These are phyloP conservation scores for Clarias pachynema DNA, from an alignment of 2,797 vertebrate genomes.

Conservation along the genomic window DNA sequence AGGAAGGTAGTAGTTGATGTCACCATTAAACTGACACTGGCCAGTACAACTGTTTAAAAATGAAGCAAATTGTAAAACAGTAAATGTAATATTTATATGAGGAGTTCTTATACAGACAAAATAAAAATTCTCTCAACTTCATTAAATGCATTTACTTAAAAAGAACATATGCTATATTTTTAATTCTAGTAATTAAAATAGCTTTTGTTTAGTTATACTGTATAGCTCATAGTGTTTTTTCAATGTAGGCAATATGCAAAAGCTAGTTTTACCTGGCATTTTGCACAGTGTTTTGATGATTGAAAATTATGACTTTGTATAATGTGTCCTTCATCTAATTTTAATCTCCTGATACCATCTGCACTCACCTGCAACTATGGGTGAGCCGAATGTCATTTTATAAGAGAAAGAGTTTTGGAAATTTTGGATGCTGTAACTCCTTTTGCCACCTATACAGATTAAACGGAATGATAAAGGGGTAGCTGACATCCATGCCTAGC, in stretches of 20 bases:
- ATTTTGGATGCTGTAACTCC: constrained; percentile 43
- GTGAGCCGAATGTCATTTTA: constrained; percentile 38
- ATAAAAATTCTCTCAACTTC: background rate
- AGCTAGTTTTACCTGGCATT: constrained; percentile 17
- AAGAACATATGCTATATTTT: background rate
- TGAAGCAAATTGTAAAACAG: background rate
- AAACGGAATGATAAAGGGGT: constrained; percentile 58
- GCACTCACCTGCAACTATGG: constrained; percentile 35
- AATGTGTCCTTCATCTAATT: constrained; percentile 25
- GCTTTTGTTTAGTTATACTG: background rate
- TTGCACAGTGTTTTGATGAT: constrained; percentile 7
- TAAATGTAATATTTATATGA: background rate
- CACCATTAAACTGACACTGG: background rate
- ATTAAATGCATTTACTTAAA: background rate
- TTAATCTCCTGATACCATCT: constrained; percentile 48
- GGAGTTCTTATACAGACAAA: background rate
- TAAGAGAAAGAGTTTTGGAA: constrained; percentile 38
- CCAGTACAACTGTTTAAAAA: background rate
- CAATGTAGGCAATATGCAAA: background rate
- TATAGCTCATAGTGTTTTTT: background rate
- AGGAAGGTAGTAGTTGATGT: background rate
- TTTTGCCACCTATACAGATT: constrained; percentile 48
- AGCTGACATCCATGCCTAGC: constrained; percentile 41
- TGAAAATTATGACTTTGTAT: constrained; percentile 22
- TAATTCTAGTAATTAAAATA: background rate